phyloP scores from a whole-genome alignment of 2,888 invertebrate species.

The Tiliacea citrago region DNA sequence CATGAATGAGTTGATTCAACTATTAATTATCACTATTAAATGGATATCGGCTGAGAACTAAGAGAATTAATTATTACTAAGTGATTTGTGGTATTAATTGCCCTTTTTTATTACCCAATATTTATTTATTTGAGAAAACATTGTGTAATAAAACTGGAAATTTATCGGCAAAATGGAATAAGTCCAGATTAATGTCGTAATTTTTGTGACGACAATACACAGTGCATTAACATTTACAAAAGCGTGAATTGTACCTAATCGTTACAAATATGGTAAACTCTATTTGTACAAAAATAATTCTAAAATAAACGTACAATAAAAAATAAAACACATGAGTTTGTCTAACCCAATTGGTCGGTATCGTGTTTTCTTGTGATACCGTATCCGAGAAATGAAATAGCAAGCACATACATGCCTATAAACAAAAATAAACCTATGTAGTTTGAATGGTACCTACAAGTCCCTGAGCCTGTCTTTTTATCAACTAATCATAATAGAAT shows the following conservation, averaged over 20 bases:
- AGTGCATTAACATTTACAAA: constrained; percentile 51
- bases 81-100: constrained; percentile 47
- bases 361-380: constrained; percentile 82
- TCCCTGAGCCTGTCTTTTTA: background rate
- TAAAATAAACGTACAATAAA: constrained; percentile 47
- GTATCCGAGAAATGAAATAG: constrained; percentile 83
- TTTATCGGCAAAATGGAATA: constrained; percentile 29
- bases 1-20: constrained; percentile 60
- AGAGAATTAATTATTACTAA: constrained; percentile 39
- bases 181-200: constrained; percentile 38
- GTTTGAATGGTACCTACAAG: constrained; percentile 3
- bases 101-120: constrained; percentile 46
- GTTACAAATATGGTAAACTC: constrained; percentile 32
- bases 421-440: constrained; percentile 66
- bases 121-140: constrained; percentile 35
- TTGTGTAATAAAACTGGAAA: constrained; percentile 32
- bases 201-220: constrained; percentile 36
- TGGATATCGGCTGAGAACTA: constrained; percentile 37
- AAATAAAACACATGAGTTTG: constrained; percentile 50
- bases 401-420: constrained; percentile 85
- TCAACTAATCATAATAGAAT: constrained; percentile 7
- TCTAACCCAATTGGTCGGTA: constrained; percentile 85
- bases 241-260: constrained; percentile 51
- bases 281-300: constrained; percentile 46
- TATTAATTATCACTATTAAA: constrained; percentile 34